Evolutionary conservation across 2,888 invertebrate genomes (phyloP), one percentile per base, ranked within the genome.

Genomic region (Prenolepis imparis): DNA sequence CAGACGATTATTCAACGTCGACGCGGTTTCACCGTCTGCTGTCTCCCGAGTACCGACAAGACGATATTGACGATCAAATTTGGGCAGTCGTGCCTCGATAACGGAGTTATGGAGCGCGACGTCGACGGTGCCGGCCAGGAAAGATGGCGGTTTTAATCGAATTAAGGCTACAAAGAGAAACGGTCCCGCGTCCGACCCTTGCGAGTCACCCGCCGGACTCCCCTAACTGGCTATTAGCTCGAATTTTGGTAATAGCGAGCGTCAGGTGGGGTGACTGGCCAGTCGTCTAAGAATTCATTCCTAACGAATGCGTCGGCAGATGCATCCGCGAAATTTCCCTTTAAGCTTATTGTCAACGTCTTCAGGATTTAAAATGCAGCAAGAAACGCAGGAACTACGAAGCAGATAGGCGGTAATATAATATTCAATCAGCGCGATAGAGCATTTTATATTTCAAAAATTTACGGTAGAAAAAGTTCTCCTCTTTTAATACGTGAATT

Each of bases 141-240:
- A 87, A 86, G 90, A 90, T 89, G 90, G 87, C 86, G 84, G 88
- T 88, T 84, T 84, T 93, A 93, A 94, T 93, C 90, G 91, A 93
- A 93, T 94, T 93, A 91, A 91, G 91, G 92, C 91, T 91, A 93
- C 93, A 93, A 94, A 93, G 93, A 93, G 78, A 80, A 93, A 92
- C 91, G 88, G 82, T 87, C 68, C 88, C 84, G 85, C 86, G 88
- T 78, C 82, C 84, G 84, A 83, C 91, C 88, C 90, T 87, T 85
- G 82, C 88, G 85, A 84, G 85, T 86, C 61, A 24, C 86, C 57
- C 77, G 74, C 55, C 84, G 85, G 87, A 90, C 88, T 87, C 90
- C 84, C 88, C 87, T 89, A 91, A 92, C 90, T 91, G 86, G 88
- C 90, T 91, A 91, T 92, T 89, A 90, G 87, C 89, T 87, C 74